Base-by-base conservation (phyloP, 2,113 vertebrate species). In the Hippoglossus stenolepis region DNA sequence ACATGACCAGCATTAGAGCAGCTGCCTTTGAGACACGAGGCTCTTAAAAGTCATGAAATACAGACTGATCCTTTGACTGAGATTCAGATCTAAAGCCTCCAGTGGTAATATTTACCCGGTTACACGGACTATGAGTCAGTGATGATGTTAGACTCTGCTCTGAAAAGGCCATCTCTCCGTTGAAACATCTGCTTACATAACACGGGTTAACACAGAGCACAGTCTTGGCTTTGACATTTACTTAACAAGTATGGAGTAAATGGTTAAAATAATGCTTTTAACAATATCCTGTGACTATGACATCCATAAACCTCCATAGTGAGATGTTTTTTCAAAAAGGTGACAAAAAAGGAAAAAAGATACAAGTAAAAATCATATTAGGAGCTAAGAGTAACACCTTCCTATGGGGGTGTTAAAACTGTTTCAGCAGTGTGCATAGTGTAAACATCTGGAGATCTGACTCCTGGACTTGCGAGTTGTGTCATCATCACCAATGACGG, bases 401-500 rank as follows among this genome's bases (percentile, higher is more conserved):
- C 18, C 15, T 9, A 18, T 9, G 4, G 31, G 3, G 26, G 12
- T n/a, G 45, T 20, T 26, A 5, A 40, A 65, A n/a, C 2, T 24
- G 40, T 38, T 77, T 6, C 6, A 40, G 18, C 15, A 7, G 31
- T 31, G 31, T 31, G 31, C 6, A 26, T 47, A 60, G 65, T 61
- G 69, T 70, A 23, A 68, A 65, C 38, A 26, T 80, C 51, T 68
- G 61, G 56, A 1, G 1, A 47, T 58, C 21, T 62, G 74, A 66
- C 54, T 79, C 53, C 77, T 67, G n/a, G 71, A 57, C 60, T 68
- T 53, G 75, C 64, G 7, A 54, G 51, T 54, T n/a, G 20, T 54
- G 75, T 87, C 82, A 88, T 79, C 62, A 38, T 61, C 70, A 61
- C 68, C 65, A 72, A 69, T 81, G 83, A 89, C 81, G 79, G 60